Evolutionary conservation across 2,888 invertebrate genomes (phyloP), one percentile per base, ranked within the genome.

Genomic region (Hydroisotoma schaefferi): DNA sequence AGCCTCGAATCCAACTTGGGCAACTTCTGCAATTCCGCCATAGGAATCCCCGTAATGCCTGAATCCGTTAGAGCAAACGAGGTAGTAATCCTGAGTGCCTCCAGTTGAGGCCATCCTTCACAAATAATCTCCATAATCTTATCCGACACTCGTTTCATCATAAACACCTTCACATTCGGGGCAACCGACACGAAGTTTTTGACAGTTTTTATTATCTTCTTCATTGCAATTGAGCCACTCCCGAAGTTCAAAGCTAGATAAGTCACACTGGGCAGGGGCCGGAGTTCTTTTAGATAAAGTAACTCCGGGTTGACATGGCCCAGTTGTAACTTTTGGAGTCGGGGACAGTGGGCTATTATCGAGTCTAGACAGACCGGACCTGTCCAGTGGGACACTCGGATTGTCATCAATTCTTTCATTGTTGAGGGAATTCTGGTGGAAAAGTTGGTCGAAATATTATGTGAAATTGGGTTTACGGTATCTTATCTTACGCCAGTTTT

Each of bases 161-260:
- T 66, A 43, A 66, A 58, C 3, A 37, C 22, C 33, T 60, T 63
- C 27, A 66, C 43, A 25, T 56, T 46, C 22, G 66, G 66, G 48
- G 61, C 63, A 10, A 55, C 54, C 15, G 22, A 15, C 12, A 63
- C 43, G 52, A 63, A 61, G 51, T 51, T 33, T 46, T 53, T 54
- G 22, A 66, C 48, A 18, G 53, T 52, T 46, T 63, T 54, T 5
- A 48, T 52, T n/a, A 56, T 53, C 12, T 22, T 47, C 43, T 63
- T 63, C 29, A 47, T 20, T 8, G 59, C 10, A 33, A 22, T 58
- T 46, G 38, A 62, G 43, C 27, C 57, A 53, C 51, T 40, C 37
- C 63, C 63, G 26, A 63, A 66, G 55, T 66, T 66, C 44, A 63
- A 63, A 33, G 66, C 61, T 23, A 66, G 53, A 29, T 55, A 61